Percentiles rank a stretch among this genome's conserved stretches.
phyloP scores from a whole-genome alignment of 2,888 invertebrate species.

The Luperina testacea region DNA sequence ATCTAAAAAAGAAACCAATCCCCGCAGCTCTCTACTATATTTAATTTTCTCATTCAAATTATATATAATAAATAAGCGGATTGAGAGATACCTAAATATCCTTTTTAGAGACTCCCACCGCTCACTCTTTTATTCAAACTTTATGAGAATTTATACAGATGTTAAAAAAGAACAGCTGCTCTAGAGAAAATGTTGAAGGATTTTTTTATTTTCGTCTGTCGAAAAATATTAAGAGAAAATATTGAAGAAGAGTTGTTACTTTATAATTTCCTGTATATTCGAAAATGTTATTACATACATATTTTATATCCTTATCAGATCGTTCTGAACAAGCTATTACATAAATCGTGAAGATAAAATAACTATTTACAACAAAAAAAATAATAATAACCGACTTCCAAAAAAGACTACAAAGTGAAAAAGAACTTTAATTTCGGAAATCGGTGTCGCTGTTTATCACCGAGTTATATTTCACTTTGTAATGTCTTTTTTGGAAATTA shows the following conservation, averaged over 20 bases:
- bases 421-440: too few relatives aligned
- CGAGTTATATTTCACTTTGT: too few relatives aligned
- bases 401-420: too few relatives aligned
- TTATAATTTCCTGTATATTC: constrained; percentile 7
- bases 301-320: constrained; percentile 30
- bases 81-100: constrained; percentile 6
- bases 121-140: constrained; percentile 1
- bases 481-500: too few relatives aligned
- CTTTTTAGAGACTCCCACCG: background rate
- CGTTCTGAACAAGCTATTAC: constrained; percentile 9
- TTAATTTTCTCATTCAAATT: constrained; percentile 5
- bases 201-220: constrained; percentile 9
- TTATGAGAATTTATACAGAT: constrained; percentile 19
- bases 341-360: constrained; percentile 18
- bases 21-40: background rate
- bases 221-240: background rate
- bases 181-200: background rate
- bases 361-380: too few relatives aligned
- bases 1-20: background rate
- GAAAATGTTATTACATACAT: constrained; percentile 27
- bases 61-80: constrained; percentile 33
- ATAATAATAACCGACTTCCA: too few relatives aligned
- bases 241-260: background rate
- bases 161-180: background rate
- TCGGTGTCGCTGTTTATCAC: too few relatives aligned